Evolutionary conservation across 2,797 vertebrate species (phyloP).

Genomic region (Tragopan temminckii): DNA sequence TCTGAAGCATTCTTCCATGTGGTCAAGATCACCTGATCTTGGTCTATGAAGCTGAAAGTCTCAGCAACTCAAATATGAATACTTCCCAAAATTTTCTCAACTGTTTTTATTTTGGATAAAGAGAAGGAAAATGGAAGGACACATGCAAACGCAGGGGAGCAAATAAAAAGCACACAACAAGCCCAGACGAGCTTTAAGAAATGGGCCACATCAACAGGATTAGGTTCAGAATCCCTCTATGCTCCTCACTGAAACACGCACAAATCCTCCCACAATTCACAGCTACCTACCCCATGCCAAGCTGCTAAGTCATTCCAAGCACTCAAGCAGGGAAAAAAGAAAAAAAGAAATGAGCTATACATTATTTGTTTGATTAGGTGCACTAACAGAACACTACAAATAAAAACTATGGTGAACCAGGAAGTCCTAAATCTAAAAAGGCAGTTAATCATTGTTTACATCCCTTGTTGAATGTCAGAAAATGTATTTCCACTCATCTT

Average conservation of each 20-base stretch:
- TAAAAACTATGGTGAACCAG: not conserved
- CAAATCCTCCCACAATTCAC: not conserved
- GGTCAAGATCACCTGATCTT: not conserved
- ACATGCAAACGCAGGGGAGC: not conserved
- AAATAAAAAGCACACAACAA: not conserved
- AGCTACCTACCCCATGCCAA: constrained; percentile 57
- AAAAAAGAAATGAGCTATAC: not conserved
- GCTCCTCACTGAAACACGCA: not conserved
- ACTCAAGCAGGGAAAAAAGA: constrained; percentile 29
- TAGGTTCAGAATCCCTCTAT: not conserved
- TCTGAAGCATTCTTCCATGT: not conserved
- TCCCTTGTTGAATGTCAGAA: not conserved
- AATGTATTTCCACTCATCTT: not conserved
- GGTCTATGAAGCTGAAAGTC: not conserved
- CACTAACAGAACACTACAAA: not conserved
- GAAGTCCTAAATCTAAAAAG: not conserved
- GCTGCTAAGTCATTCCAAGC: constrained; percentile 57
- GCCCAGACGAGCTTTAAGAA: not conserved
- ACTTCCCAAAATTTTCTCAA: not conserved
- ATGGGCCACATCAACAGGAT: not conserved
- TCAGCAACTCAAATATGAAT: not conserved
- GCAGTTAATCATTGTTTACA: not conserved
- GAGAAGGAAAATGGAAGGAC: not conserved
- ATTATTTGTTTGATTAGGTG: not conserved
- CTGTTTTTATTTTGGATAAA: not conserved